phyloP scores from a whole-genome alignment of 2,113 vertebrate species.

The Ammodytes dubius region DNA sequence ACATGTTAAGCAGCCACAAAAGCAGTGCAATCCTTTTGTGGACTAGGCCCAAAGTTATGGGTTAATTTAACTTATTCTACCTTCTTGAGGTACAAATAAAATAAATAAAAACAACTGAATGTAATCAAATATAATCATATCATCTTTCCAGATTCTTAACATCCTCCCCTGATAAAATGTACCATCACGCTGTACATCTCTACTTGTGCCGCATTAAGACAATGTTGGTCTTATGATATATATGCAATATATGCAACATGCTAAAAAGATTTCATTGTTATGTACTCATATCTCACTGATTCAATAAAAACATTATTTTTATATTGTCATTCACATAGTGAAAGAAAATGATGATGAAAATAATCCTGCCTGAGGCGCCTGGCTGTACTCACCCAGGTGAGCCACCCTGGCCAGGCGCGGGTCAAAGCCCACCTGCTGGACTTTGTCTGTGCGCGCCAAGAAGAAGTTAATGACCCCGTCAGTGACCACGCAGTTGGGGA shows the following conservation, averaged over 20 bases:
- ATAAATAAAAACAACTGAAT: not conserved
- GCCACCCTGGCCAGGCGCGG: conserved; percentile 89
- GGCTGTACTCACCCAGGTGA: conserved; percentile 88
- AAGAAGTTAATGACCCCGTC: conserved; percentile 97
- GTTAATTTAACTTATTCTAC: not conserved
- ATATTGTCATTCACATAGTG: too few relatives aligned
- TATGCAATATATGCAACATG: not conserved
- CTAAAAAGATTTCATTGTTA: not conserved
- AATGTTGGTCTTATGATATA: not conserved
- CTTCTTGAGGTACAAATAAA: not conserved
- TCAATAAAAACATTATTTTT: too few relatives aligned
- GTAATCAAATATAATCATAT: not conserved
- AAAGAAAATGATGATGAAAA: not conserved
- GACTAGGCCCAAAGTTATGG: too few relatives aligned
- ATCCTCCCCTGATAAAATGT: not conserved
- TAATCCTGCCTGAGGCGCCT: not conserved
- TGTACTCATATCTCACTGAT: not conserved
- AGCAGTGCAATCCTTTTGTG: too few relatives aligned
- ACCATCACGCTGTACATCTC: not conserved
- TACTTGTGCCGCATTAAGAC: not conserved
- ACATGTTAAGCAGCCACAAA: too few relatives aligned
- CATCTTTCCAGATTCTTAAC: not conserved
- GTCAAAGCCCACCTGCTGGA: conserved; percentile 93
- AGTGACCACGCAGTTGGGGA: conserved; percentile 91
- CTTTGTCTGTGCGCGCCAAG: conserved; percentile 90